Evolutionary conservation across 92 coral and sea anemone species (phyloP), one percentile per base, ranked within the genome.

Genomic region (Galaxea fascicularis): DNA sequence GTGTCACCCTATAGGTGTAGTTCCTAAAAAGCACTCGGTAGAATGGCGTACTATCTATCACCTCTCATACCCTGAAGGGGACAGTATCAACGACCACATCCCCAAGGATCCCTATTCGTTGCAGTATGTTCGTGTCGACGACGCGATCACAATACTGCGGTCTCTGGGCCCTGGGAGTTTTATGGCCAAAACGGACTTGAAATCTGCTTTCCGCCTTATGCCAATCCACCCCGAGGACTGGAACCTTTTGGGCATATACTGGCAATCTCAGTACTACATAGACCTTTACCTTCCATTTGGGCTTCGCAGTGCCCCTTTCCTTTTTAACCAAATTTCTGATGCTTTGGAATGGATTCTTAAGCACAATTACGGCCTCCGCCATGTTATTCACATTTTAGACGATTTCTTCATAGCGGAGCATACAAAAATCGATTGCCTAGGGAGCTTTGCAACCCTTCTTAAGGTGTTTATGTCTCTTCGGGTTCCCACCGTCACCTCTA

Each of bases 391-490:
- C 45, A 91, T 91, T 65, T 46, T 88, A 8, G 92, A 88, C 72
- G 92, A 91, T 85, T 84, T 91, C 70, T 78, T 91, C 22, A 68
- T 91, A n/a, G 80, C 84, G 21, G 95, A 91, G 46, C 90, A 90
- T 11, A 58, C 26, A 12, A 31, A 69, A 21, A 17, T n/a, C n/a
- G n/a, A n/a, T n/a, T 91, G 89, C 51, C 82, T 66, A 21, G 83
- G 69, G 77, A 92, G 88, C 59, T 69, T 88, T 15, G 77, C 85
- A 20, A 87, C 41, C 80, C 54, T 80, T 85, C 77, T 91, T 12
- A 21, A 71, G 22, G 29, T 90, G 4, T 88, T 91, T 26, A 49
- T 39, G 64, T 86, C 60, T 30, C 66, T 91, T 0, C 64, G 74
- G 27, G 87, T 83, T 35, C 94, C 94, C 26, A 82, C 64, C 13